Evolutionary conservation across 2,113 vertebrate species (phyloP).

Genomic region (Gobio gobio): DNA sequence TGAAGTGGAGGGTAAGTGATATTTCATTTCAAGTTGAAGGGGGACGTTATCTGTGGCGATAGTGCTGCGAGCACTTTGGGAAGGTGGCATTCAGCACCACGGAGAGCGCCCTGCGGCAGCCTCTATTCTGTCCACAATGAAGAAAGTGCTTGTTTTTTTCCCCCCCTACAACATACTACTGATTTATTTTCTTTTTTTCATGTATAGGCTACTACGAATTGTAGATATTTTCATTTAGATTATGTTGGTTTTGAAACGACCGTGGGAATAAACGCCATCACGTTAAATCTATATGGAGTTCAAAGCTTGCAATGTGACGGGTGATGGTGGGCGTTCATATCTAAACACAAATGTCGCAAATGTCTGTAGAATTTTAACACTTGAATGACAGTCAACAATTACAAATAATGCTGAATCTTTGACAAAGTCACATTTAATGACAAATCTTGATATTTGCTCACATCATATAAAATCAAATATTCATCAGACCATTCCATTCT

Average conservation of each 20-base stretch:
- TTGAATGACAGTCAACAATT: not conserved
- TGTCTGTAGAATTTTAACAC: not conserved
- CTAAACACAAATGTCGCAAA: not conserved
- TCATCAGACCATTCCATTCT: no score
- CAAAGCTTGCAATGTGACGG: not conserved
- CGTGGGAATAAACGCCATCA: not conserved
- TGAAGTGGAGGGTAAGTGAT: conserved; percentile 90
- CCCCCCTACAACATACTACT: not conserved
- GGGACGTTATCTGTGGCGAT: not conserved
- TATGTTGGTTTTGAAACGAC: not conserved
- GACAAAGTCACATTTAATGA: not conserved
- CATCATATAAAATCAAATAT: not conserved
- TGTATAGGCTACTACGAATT: not conserved
- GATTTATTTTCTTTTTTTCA: no score
- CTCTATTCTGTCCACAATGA: not conserved
- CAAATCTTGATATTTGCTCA: not conserved
- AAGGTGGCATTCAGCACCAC: conserved; percentile 23
- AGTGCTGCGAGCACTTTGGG: not conserved
- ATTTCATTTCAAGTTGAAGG: not conserved
- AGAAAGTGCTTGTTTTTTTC: conserved; percentile 22
- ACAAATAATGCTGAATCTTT: not conserved
- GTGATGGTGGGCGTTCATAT: conserved; percentile 10
- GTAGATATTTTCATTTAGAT: not conserved
- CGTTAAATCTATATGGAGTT: not conserved
- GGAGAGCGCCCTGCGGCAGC: conserved; percentile 44